Conservation (phyloP, 2,113 vertebrate species). For the Melanocharis versteri region DNA sequence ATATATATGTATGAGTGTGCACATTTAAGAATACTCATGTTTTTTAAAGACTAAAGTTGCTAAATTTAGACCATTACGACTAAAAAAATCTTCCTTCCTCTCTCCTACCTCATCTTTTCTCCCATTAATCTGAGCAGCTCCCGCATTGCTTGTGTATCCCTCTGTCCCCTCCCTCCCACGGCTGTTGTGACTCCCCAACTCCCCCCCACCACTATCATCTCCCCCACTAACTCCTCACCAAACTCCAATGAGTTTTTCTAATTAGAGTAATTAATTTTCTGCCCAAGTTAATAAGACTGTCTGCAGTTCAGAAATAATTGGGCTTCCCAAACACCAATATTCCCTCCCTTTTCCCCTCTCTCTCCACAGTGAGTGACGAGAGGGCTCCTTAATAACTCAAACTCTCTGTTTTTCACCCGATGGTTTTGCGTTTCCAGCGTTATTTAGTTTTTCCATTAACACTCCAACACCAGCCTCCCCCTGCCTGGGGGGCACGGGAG, state of each 20-base stretch:
- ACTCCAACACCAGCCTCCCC: background rate
- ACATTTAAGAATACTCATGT: background rate
- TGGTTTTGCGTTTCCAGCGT: slow-evolving; percentile 51
- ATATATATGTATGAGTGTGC: background rate
- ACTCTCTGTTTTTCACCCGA: slow-evolving; percentile 60
- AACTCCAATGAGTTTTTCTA: slow-evolving; percentile 79
- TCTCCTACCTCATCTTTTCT: background rate
- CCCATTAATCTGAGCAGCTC: slow-evolving; percentile 8
- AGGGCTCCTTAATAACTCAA: slow-evolving; percentile 71
- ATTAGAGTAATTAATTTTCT: slow-evolving; percentile 85
- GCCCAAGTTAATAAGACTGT: slow-evolving; percentile 82
- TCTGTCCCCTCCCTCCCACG: background rate
- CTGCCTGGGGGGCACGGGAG: background rate
- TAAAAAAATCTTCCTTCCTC: background rate
- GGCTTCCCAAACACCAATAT: slow-evolving; percentile 73
- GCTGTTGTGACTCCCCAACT: background rate
- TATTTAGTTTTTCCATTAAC: slow-evolving; percentile 77
- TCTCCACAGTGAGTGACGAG: slow-evolving; percentile 51
- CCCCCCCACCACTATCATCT: background rate
- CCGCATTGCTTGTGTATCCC: background rate
- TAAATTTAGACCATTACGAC: slow-evolving; percentile 5
- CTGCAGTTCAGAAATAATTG: slow-evolving; percentile 79
- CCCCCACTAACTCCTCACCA: slow-evolving; percentile 70
- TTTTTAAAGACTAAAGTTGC: background rate
- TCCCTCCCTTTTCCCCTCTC: slow-evolving; percentile 59